Evolutionary conservation across 2,888 invertebrate species (phyloP).

Genomic region (Papilio gigon): DNA sequence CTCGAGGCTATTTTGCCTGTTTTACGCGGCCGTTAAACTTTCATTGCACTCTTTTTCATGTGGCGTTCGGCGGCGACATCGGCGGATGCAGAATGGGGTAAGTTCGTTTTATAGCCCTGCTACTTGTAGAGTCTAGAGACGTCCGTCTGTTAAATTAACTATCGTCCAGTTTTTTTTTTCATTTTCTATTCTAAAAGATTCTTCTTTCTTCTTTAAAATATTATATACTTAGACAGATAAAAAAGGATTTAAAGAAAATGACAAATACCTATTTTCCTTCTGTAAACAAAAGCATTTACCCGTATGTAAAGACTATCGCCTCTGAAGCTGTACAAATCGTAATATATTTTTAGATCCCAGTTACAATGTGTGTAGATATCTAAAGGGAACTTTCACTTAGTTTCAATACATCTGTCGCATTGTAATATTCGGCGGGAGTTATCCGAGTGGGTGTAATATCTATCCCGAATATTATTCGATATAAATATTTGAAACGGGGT

Average conservation of each 20-base stretch:
- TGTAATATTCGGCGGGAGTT: conserved; percentile 54
- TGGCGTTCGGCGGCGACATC: conserved; percentile 64
- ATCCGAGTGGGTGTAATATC: conserved; percentile 66
- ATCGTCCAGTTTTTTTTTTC: conserved; percentile 47
- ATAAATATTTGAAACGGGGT: conserved; percentile 60
- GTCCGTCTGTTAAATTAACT: conserved; percentile 47
- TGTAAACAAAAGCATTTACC: neutral
- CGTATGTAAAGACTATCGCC: no score
- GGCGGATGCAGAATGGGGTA: conserved; percentile 82
- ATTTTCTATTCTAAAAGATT: conserved; percentile 46
- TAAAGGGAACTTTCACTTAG: conserved; percentile 24
- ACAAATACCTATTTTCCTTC: neutral
- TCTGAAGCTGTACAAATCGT: no score
- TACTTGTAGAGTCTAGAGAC: conserved; percentile 70
- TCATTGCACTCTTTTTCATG: conserved; percentile 79
- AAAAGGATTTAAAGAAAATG: neutral
- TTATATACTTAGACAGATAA: neutral
- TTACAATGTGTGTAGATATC: conserved; percentile 35
- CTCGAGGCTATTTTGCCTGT: conserved; percentile 60
- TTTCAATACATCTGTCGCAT: conserved; percentile 45
- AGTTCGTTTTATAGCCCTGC: conserved; percentile 69
- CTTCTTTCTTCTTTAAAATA: conserved; percentile 35
- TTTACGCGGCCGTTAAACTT: conserved; percentile 75
- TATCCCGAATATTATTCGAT: conserved; percentile 60
- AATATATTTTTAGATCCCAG: neutral